Evolutionary conservation across 2,113 vertebrate species (phyloP).

Genomic region (Grallaria varia): DNA sequence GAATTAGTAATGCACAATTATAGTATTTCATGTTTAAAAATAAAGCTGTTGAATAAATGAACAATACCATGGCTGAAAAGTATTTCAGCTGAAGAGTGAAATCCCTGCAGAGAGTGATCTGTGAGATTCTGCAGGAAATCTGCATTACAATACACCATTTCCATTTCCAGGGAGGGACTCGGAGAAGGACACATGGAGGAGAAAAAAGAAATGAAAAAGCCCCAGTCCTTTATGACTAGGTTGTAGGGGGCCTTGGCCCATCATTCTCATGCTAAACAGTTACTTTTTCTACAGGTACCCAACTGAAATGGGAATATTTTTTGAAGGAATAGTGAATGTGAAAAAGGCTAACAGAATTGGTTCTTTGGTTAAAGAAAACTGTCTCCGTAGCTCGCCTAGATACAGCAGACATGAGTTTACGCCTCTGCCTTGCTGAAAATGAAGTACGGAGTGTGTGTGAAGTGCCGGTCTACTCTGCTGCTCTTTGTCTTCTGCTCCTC

Average conservation of each 20-base stretch:
- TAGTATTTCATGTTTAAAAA: slow-evolving; percentile 56
- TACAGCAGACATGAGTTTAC: background rate
- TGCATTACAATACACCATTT: slow-evolving; percentile 68
- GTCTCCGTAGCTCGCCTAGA: background rate
- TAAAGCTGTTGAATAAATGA: slow-evolving; percentile 68
- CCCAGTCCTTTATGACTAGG: slow-evolving; percentile 41
- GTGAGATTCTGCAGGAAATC: slow-evolving; percentile 70
- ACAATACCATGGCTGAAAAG: slow-evolving; percentile 59
- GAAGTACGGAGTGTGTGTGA: background rate
- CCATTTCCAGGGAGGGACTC: slow-evolving; percentile 66
- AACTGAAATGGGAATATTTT: slow-evolving; percentile 42
- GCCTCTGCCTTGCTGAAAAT: background rate
- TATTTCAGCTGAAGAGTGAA: slow-evolving; percentile 67
- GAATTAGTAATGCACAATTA: slow-evolving; percentile 56
- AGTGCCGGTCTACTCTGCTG: background rate
- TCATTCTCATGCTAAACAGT: slow-evolving; percentile 63
- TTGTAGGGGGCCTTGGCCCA: slow-evolving; percentile 57
- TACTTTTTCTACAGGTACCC: slow-evolving; percentile 55
- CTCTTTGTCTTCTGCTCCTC: background rate
- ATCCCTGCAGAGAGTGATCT: slow-evolving; percentile 70
- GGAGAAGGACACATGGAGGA: slow-evolving; percentile 56
- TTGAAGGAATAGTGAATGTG: slow-evolving; percentile 15
- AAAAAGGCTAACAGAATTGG: slow-evolving; percentile 21
- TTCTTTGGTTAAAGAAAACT: slow-evolving; percentile 22
- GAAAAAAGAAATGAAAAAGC: slow-evolving; percentile 58